Conservation (phyloP, 2,113 vertebrate genomes). For the Cariama cristata region DNA sequence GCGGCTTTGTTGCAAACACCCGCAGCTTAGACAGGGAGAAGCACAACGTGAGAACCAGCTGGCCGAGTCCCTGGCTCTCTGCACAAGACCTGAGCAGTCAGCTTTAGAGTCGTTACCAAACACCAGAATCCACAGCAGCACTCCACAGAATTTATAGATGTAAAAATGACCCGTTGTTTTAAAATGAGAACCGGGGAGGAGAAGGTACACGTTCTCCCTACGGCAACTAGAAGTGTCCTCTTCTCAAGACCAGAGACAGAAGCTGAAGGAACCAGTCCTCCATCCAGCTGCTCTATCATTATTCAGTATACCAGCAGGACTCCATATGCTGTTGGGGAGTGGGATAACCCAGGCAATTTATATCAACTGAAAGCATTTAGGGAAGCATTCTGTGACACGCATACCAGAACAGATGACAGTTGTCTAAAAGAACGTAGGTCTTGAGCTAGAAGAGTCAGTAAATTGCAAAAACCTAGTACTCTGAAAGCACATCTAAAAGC, state of each 20-base stretch:
- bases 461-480: background rate
- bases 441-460: background rate
- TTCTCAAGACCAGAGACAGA: background rate
- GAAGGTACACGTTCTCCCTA: background rate
- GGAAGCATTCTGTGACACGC: background rate
- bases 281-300: background rate
- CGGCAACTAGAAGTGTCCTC: background rate
- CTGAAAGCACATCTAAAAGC: background rate
- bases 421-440: background rate
- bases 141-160: background rate
- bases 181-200: background rate
- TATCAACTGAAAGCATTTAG: constrained; percentile 4
- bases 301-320: background rate
- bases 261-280: background rate
- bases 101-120: background rate
- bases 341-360: background rate
- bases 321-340: background rate
- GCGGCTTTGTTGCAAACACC: background rate
- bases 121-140: background rate
- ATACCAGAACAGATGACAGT: background rate
- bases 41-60: background rate
- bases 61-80: background rate
- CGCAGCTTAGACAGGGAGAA: background rate
- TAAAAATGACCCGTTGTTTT: background rate
- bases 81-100: background rate